phyloP scores from a whole-genome alignment of 2,113 vertebrate species.

The Tetrax tetrax region DNA sequence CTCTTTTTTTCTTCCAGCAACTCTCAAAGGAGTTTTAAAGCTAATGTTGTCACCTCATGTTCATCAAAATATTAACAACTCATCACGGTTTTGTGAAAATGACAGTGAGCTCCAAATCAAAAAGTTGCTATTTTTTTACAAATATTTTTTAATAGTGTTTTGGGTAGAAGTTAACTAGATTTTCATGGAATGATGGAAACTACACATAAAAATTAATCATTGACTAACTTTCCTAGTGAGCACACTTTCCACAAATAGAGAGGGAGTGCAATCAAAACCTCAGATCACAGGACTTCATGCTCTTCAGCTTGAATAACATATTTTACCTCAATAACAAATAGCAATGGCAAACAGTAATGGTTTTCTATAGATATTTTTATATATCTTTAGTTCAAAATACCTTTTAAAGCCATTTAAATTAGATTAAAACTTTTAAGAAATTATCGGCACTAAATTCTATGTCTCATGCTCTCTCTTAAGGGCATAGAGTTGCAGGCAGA shows the following conservation, averaged over 20 bases:
- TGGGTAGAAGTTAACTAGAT: not conserved
- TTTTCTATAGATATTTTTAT: not conserved
- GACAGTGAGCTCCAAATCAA: not conserved
- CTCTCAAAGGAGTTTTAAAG: not conserved
- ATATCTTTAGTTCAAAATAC: not conserved
- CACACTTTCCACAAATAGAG: not conserved
- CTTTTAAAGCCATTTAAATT: not conserved
- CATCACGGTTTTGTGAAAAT: not conserved
- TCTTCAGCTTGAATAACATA: not conserved
- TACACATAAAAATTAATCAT: not conserved
- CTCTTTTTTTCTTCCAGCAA: not conserved
- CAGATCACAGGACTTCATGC: not conserved
- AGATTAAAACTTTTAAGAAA: not conserved
- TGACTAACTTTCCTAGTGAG: not conserved
- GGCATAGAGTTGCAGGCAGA: not conserved
- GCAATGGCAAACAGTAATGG: not conserved
- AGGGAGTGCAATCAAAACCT: not conserved
- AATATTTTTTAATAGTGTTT: not conserved
- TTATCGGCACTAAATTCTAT: not conserved
- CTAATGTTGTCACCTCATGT: constrained; percentile 5
- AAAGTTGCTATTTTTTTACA: not conserved
- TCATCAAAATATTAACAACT: constrained; percentile 24
- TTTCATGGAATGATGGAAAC: not conserved
- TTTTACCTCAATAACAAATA: not conserved
- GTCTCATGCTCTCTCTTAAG: not conserved